Conservation (phyloP, 2,888 invertebrate species). For the Lymantria monacha region DNA sequence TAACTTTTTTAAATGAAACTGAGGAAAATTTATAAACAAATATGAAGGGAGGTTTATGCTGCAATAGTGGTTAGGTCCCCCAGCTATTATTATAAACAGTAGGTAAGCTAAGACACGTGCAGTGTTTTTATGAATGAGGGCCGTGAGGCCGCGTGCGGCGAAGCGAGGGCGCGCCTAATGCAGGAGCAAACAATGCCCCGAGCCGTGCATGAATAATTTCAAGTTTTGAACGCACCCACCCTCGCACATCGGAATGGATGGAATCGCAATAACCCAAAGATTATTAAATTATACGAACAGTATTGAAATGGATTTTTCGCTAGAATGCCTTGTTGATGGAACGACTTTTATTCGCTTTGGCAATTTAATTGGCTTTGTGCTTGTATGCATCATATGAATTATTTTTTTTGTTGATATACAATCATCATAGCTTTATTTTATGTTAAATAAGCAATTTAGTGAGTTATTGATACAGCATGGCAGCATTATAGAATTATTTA, state of each 20-base stretch:
- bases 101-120: conserved; percentile 75
- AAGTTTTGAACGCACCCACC: conserved; percentile 46
- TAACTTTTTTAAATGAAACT: neutral
- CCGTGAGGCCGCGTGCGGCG: conserved; percentile 19
- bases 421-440: neutral
- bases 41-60: neutral
- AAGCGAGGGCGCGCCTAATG: conserved; percentile 50
- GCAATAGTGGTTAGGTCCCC: conserved; percentile 16
- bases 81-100: conserved; percentile 66
- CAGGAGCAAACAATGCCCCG: conserved; percentile 62
- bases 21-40: neutral
- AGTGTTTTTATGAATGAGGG: conserved; percentile 69
- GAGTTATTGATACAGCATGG: too few relatives aligned
- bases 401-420: conserved; percentile 1
- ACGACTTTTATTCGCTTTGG: conserved; percentile 34
- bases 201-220: conserved; percentile 74
- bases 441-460: too few relatives aligned
- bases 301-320: conserved; percentile 45
- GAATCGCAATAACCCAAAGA: conserved; percentile 71
- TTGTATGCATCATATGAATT: conserved; percentile 6
- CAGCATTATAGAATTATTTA: too few relatives aligned
- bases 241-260: conserved; percentile 46
- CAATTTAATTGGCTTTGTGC: conserved; percentile 28
- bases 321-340: conserved; percentile 35
- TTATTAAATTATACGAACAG: conserved; percentile 75